Conservation (phyloP, 2,888 invertebrate genomes). For the Cantharis rufa region DNA sequence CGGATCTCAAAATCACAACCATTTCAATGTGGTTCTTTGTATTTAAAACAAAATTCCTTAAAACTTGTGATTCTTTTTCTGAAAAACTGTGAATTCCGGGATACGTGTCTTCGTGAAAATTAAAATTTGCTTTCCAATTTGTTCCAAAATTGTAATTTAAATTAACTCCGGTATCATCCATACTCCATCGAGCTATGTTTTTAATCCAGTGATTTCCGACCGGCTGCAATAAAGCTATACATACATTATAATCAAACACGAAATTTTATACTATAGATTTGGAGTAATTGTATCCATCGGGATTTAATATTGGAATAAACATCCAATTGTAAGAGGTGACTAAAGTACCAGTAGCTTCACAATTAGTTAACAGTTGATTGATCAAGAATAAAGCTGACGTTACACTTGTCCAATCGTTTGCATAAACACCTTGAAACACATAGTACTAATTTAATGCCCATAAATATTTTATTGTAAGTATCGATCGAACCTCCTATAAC, state of each 20-base stretch:
- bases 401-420: background rate
- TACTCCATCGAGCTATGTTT: slow-evolving; percentile 5
- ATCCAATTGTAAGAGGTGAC: slow-evolving; percentile 5
- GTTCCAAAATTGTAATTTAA: background rate
- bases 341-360: background rate
- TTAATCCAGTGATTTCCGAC: background rate
- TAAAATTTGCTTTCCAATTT: background rate
- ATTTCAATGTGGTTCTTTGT: background rate
- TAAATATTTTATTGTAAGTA: background rate
- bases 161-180: slow-evolving; percentile 4
- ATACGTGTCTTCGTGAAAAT: slow-evolving; percentile 6
- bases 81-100: background rate
- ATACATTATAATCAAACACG: background rate
- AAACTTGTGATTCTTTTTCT: background rate
- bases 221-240: background rate
- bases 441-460: background rate
- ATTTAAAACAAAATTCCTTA: background rate
- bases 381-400: slow-evolving; percentile 3
- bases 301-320: slow-evolving; percentile 6
- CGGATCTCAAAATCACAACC: background rate
- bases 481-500: background rate
- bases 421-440: background rate
- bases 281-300: slow-evolving; percentile 8
- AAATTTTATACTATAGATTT: background rate
- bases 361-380: slow-evolving; percentile 5